phyloP scores from a whole-genome alignment of 2,113 vertebrate genomes.

The Hippolais icterina region DNA sequence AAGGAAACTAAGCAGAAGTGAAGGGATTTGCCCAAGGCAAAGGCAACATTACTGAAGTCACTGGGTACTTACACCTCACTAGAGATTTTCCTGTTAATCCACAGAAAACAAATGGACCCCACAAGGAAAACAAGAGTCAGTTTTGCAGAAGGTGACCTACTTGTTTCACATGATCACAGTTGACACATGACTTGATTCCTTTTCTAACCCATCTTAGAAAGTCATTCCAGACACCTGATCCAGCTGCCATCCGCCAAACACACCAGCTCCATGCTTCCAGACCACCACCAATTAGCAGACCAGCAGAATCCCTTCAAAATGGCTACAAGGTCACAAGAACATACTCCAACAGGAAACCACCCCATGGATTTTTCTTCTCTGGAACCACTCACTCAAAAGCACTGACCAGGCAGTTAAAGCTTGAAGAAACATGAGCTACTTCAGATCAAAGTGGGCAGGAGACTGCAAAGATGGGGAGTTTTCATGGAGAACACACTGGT shows the following conservation, averaged over 20 bases:
- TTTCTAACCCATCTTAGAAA: not conserved
- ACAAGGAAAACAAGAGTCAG: not conserved
- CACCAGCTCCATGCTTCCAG: not conserved
- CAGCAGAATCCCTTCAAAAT: not conserved
- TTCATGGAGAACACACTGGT: not conserved
- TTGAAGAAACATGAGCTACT: not conserved
- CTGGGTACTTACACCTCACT: not conserved
- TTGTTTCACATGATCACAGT: not conserved
- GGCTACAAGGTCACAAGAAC: not conserved
- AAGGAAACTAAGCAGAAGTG: not conserved
- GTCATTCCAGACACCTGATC: not conserved
- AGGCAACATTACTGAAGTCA: not conserved
- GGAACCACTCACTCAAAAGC: not conserved
- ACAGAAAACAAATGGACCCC: not conserved
- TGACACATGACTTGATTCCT: fast-evolving
- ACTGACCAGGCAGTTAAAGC: not conserved
- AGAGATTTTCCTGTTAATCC: not conserved
- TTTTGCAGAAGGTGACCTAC: not conserved
- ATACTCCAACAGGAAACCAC: not conserved
- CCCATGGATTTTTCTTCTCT: not conserved
- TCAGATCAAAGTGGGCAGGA: not conserved
- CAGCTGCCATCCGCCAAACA: not conserved
- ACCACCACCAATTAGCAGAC: not conserved
- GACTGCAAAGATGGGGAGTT: not conserved
- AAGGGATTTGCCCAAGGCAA: not conserved